Evolutionary conservation across 2,797 vertebrate genomes (phyloP).

Genomic region (Cuculus canorus): DNA sequence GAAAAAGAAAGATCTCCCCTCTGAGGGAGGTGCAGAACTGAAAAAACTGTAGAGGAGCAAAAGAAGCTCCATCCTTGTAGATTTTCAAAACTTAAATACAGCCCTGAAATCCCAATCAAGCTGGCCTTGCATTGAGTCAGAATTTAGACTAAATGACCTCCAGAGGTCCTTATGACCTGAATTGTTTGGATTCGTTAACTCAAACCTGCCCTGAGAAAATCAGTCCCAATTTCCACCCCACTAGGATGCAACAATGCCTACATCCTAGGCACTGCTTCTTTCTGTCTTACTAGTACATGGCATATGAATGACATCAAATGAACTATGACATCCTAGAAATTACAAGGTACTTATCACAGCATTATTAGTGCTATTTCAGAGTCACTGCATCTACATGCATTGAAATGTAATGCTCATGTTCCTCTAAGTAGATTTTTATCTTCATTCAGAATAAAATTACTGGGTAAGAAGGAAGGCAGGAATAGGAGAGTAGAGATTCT

Average conservation of each 20-base stretch:
- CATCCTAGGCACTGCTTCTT: neutral
- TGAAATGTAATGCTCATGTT: neutral
- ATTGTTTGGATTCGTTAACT: neutral
- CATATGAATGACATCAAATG: neutral
- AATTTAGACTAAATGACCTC: neutral
- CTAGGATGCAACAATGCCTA: neutral
- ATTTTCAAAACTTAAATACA: neutral
- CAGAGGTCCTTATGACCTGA: neutral
- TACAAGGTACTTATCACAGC: neutral
- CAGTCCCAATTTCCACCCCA: neutral
- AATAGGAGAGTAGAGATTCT: neutral
- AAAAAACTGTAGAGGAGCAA: neutral
- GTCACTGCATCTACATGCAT: neutral
- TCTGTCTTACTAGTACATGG: neutral
- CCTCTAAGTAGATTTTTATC: neutral
- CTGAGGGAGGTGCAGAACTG: neutral
- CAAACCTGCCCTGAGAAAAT: neutral
- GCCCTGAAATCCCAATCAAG: neutral
- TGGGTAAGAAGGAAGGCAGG: neutral
- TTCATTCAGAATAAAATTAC: neutral
- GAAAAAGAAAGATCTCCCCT: neutral
- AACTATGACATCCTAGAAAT: neutral
- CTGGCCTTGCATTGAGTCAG: neutral
- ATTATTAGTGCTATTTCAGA: constrained; percentile 13
- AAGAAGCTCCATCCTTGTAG: neutral